Evolutionary conservation across 2,113 vertebrate genomes (phyloP), one percentile per base, ranked within the genome.

Genomic region (Laticauda laticaudata): DNA sequence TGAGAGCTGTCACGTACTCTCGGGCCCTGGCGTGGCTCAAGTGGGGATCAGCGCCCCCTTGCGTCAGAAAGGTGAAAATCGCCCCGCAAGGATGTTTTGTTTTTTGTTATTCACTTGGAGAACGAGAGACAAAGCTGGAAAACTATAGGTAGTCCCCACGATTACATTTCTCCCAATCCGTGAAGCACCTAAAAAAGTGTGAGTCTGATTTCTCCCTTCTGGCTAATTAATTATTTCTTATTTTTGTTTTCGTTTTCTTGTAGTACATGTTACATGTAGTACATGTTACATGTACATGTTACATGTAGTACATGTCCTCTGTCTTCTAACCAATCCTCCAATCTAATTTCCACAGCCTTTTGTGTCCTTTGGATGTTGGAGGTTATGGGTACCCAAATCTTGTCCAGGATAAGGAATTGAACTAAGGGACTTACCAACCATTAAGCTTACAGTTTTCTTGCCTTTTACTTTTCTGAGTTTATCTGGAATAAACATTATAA

Each of bases 1-100:
- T 96, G 96, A 92, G 92, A 54, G 56, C 5, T 59, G 86, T 81
- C 96, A 96, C 96, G 96, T 96, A 95, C 88, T 34, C 91, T 34
- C 92, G 23, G 45, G n/a, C 81, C 48, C 24, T 85, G 20, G 54
- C 12, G 43, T 34, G 54, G 21, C 43, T 61, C 23, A 86, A 18
- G 89, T 45, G 29, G 26, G 24, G 15, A 56, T 15, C 90, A 56
- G 86, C 69, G 92, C 87, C 90, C 54, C 75, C 64, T n/a, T 39
- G 57, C 92, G 53, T 57, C 26, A 87, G 14, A 91, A 43, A 61
- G n/a, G 86, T 4, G 69, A 23, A 51, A 4, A 26, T 12, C 69
- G 24, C 7, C 51, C 3, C 20, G 53, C 11, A 21, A 81, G 1
- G 69, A 81, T 8, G 75, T 0, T 53, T 11, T 53, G 1, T 11